Conservation (phyloP, 1,140 invertebrate genomes). For the Elymnias hypermnestra region DNA sequence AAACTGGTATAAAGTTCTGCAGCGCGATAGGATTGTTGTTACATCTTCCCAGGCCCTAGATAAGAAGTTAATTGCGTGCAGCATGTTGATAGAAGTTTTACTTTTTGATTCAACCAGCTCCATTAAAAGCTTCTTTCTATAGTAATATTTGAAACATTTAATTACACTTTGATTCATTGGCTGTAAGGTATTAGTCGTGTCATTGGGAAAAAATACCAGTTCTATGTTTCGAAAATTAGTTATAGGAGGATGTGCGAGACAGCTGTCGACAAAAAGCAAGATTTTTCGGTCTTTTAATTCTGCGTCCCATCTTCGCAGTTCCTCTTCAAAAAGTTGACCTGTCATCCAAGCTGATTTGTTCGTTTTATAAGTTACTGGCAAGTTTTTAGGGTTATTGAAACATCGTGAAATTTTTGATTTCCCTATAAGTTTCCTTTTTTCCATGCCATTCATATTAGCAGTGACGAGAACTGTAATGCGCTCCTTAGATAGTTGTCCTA, state of each 20-base stretch:
- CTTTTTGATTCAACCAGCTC: constrained; percentile 31
- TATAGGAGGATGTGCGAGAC: constrained; percentile 38
- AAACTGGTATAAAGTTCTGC: constrained; percentile 24
- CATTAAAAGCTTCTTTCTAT: constrained; percentile 35
- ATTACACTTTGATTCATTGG: constrained; percentile 72
- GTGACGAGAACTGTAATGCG: constrained; percentile 11
- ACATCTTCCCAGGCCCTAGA: constrained; percentile 33
- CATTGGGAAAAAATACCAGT: constrained; percentile 57
- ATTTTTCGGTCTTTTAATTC: constrained; percentile 42
- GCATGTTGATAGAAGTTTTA: constrained; percentile 33
- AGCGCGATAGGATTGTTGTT: constrained; percentile 12
- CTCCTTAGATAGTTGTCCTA: constrained; percentile 14
- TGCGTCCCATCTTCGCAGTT: constrained; percentile 36
- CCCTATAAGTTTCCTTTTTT: constrained; percentile 11
- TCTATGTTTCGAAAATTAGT: constrained; percentile 50
- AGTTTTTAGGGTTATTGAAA: constrained; percentile 30
- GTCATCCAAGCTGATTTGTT: constrained; percentile 76
- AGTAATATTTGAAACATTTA: constrained; percentile 33
- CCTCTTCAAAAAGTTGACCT: constrained; percentile 37
- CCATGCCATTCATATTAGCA: constrained; percentile 17
- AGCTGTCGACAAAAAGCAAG: constrained; percentile 49
- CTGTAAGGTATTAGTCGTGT: constrained; percentile 64
- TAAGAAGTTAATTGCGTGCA: constrained; percentile 31
- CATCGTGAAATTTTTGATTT: constrained; percentile 11
- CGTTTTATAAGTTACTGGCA: constrained; percentile 55